Conservation (phyloP, 1,140 invertebrate genomes). For the Grapholita molesta region DNA sequence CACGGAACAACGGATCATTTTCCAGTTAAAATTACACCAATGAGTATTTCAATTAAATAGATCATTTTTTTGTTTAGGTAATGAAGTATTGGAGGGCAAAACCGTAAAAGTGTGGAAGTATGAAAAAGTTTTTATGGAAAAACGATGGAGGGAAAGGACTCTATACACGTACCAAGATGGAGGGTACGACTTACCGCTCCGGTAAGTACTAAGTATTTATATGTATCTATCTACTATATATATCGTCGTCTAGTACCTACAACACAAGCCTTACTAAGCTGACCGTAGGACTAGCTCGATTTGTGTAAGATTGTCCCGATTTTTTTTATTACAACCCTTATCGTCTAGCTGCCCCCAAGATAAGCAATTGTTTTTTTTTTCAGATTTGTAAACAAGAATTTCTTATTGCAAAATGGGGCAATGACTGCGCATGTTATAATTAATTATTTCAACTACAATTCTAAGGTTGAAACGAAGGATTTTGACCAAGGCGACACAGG, state of each 20-base stretch:
- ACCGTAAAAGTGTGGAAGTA: slow-evolving; percentile 29
- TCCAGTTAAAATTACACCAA: background rate
- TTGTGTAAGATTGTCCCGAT: too few relatives aligned
- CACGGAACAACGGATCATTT: too few relatives aligned
- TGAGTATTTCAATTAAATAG: background rate
- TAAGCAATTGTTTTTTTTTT: too few relatives aligned
- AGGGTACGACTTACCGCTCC: background rate
- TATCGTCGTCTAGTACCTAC: background rate
- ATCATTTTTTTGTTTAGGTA: slow-evolving; percentile 17
- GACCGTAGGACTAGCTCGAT: too few relatives aligned
- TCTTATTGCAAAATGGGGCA: background rate
- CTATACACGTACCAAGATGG: background rate
- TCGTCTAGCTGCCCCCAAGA: background rate
- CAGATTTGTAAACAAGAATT: background rate
- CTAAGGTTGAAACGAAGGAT: background rate
- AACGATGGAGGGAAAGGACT: background rate
- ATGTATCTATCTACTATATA: too few relatives aligned
- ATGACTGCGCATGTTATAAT: background rate
- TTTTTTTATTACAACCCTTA: background rate
- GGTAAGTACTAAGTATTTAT: background rate
- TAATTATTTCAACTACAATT: slow-evolving; percentile 6
- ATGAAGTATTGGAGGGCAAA: slow-evolving; percentile 17
- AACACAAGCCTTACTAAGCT: too few relatives aligned
- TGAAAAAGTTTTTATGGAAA: slow-evolving; percentile 8
- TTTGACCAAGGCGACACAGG: background rate